phyloP scores from a whole-genome alignment of 1,140 invertebrate genomes.

The Atta texana region DNA sequence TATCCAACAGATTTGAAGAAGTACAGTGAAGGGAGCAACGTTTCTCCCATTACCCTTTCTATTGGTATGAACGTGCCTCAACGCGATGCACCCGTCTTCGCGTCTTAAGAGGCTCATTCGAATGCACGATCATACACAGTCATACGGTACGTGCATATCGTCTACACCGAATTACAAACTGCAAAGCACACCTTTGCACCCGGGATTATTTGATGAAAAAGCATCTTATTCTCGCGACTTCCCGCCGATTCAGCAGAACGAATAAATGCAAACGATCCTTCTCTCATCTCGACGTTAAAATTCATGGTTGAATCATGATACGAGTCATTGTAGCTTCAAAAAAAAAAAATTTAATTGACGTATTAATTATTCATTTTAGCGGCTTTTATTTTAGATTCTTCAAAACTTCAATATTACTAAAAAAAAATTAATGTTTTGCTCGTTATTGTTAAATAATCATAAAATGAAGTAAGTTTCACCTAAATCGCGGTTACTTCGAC shows the following conservation, averaged over 20 bases:
- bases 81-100: slow-evolving; percentile 65
- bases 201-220: slow-evolving; percentile 52
- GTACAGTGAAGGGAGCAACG: slow-evolving; percentile 64
- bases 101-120: slow-evolving; percentile 78
- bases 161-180: slow-evolving; percentile 55
- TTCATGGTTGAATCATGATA: not conserved
- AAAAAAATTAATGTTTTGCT: not conserved
- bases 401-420: not conserved
- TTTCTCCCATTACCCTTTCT: slow-evolving; percentile 25
- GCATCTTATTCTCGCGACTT: slow-evolving; percentile 13
- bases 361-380: not conserved
- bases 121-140: slow-evolving; percentile 78
- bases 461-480: no score
- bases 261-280: slow-evolving; percentile 32
- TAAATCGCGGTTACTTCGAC: no score
- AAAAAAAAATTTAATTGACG: not conserved
- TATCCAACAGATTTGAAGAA: slow-evolving; percentile 59
- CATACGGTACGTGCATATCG: slow-evolving; percentile 59
- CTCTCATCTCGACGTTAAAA: not conserved
- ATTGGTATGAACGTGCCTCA: slow-evolving; percentile 74
- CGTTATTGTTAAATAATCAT: not conserved
- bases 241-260: slow-evolving; percentile 10
- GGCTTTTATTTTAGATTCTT: not conserved
- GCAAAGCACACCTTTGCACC: not conserved
- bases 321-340: not conserved